These are phyloP conservation scores for Xestia sexstrigata DNA, from an alignment of 2,888 invertebrate species.

Conservation along the genomic window DNA sequence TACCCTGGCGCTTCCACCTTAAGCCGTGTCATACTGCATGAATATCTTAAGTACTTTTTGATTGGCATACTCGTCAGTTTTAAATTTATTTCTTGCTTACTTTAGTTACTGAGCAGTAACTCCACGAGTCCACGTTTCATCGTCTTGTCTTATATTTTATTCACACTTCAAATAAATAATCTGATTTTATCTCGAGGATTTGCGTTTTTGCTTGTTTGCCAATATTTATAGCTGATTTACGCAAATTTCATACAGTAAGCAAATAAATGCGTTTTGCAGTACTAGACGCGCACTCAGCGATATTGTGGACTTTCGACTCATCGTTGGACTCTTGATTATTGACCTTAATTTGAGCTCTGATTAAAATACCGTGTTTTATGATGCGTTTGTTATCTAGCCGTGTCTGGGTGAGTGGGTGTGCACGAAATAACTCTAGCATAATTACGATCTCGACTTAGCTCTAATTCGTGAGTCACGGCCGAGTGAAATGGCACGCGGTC, in stretches of 20 bases:
- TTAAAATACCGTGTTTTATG: constrained; percentile 81
- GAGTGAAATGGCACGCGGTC: constrained; percentile 86
- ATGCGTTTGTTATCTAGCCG: constrained; percentile 77
- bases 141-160: constrained; percentile 49
- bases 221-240: constrained; percentile 64
- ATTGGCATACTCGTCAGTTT: constrained; percentile 50
- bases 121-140: constrained; percentile 29
- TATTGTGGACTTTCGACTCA: constrained; percentile 63
- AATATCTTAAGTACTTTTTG: constrained; percentile 51
- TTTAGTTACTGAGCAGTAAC: constrained; percentile 26
- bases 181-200: constrained; percentile 42
- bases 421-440: constrained; percentile 86
- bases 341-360: constrained; percentile 82
- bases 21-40: constrained; percentile 57
- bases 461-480: constrained; percentile 90
- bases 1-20: constrained; percentile 8
- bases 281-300: constrained; percentile 48
- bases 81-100: constrained; percentile 30
- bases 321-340: constrained; percentile 71
- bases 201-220: constrained; percentile 53
- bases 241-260: constrained; percentile 50
- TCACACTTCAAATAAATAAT: constrained; percentile 49
- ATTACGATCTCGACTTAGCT: constrained; percentile 87
- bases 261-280: constrained; percentile 57
- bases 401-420: constrained; percentile 80